phyloP scores from a whole-genome alignment of 2,113 vertebrate species.

The Ailuropoda melanoleuca region DNA sequence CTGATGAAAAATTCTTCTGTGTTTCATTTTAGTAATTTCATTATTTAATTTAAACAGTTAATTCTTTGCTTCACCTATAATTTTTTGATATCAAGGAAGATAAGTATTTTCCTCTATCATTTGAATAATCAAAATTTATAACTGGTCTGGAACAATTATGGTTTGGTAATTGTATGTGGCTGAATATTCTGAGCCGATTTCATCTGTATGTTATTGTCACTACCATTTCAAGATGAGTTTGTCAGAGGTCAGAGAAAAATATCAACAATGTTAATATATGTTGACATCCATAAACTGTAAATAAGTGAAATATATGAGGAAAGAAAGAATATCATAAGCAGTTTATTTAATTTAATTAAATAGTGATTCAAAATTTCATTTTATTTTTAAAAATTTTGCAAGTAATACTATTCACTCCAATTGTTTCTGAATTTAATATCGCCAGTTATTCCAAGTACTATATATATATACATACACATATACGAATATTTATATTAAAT shows the following conservation, averaged over 20 bases:
- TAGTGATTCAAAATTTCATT: not conserved
- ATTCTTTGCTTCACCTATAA: not conserved
- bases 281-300: not conserved
- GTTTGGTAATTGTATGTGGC: not conserved
- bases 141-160: not conserved
- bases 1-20: not conserved
- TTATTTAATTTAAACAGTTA: not conserved
- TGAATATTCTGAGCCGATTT: not conserved
- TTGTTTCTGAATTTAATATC: slow-evolving; percentile 7
- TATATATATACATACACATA: not conserved
- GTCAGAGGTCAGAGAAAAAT: slow-evolving; percentile 3
- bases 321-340: not conserved
- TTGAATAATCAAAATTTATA: not conserved
- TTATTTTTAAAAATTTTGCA: not conserved
- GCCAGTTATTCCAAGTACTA: not conserved
- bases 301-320: not conserved
- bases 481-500: no score
- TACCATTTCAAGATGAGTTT: not conserved
- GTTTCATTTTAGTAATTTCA: not conserved
- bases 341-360: not conserved
- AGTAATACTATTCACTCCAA: not conserved
- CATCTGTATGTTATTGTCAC: not conserved
- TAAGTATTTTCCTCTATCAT: not conserved
- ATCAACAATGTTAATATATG: not conserved
- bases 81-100: not conserved